Evolutionary conservation across 2,888 invertebrate species (phyloP).

Genomic region (Mesoligia furuncula): DNA sequence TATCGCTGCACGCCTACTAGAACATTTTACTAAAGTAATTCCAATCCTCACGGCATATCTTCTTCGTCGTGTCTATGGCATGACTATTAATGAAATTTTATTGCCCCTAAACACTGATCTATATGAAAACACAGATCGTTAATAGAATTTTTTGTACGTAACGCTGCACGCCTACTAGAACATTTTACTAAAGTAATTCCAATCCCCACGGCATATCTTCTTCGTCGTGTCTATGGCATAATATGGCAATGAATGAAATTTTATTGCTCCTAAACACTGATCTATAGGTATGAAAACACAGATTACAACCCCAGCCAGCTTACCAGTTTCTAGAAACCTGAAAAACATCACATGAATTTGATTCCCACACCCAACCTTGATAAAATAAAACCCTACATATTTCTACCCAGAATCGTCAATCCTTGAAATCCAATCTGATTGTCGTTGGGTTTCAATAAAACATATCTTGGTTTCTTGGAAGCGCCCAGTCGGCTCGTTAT

Average conservation of each 20-base stretch:
- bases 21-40: neutral
- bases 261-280: neutral
- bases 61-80: neutral
- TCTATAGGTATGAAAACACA: neutral
- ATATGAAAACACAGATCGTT: neutral
- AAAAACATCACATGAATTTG: neutral
- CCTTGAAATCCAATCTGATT: constrained; percentile 53
- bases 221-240: neutral
- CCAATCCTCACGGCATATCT: neutral
- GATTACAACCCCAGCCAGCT: neutral
- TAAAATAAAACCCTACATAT: constrained; percentile 5
- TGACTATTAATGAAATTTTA: neutral
- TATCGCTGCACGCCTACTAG: neutral
- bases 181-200: neutral
- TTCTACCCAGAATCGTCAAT: constrained; percentile 27
- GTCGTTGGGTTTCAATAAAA: constrained; percentile 60
- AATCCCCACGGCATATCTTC: neutral
- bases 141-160: neutral
- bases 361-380: neutral
- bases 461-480: constrained; percentile 49
- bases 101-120: neutral
- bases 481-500: constrained; percentile 56
- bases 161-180: neutral
- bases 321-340: neutral
- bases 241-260: neutral